Evolutionary conservation across 1,140 invertebrate species (phyloP).

Genomic region (Aphaenogaster rudis): DNA sequence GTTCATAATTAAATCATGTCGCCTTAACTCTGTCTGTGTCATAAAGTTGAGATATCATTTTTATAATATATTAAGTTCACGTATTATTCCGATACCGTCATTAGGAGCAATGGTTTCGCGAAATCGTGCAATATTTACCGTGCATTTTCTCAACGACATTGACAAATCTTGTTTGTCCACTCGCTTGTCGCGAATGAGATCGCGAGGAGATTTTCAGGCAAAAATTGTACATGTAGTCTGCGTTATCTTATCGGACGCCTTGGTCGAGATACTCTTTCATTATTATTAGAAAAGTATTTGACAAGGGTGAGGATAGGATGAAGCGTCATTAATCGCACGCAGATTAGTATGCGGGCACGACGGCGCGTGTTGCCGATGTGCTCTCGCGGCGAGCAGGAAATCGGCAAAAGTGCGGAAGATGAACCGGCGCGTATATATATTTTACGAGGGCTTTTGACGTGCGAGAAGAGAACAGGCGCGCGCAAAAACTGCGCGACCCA

Average conservation of each 20-base stretch:
- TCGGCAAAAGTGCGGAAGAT: conserved; percentile 26
- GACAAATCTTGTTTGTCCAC: background rate
- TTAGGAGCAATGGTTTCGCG: background rate
- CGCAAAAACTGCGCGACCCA: conserved; percentile 42
- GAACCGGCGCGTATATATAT: conserved; percentile 38
- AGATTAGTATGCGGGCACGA: background rate
- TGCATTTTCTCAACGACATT: conserved; percentile 2
- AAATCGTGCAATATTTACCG: conserved; percentile 16
- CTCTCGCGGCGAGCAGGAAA: conserved; percentile 30
- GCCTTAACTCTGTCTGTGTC: background rate
- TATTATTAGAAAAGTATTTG: background rate
- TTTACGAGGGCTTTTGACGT: conserved; percentile 15
- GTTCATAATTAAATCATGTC: background rate
- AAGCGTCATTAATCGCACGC: conserved; percentile 19
- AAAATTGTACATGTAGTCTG: background rate
- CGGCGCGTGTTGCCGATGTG: background rate
- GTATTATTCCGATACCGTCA: background rate
- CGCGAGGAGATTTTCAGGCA: background rate
- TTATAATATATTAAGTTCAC: background rate
- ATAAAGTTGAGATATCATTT: background rate
- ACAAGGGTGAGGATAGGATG: background rate
- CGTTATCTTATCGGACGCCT: background rate
- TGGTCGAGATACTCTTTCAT: background rate
- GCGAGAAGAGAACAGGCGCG: conserved; percentile 3
- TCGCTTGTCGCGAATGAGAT: background rate